Evolutionary conservation across 2,113 vertebrate species (phyloP).

Genomic region (Xyliphius kryptos): DNA sequence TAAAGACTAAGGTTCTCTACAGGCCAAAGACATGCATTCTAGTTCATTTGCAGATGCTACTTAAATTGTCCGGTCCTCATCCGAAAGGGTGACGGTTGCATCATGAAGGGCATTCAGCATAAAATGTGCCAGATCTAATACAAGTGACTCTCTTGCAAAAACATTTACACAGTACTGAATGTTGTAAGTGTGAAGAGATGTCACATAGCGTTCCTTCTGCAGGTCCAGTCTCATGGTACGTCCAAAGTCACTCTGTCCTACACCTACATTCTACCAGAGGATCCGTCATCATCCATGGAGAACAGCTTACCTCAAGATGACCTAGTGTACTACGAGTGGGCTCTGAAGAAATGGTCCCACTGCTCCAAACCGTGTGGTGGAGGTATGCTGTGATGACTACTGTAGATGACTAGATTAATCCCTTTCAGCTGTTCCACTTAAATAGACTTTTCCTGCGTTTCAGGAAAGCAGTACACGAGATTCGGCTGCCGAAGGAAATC

Average conservation of each 20-base stretch:
- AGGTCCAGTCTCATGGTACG: conserved; percentile 78
- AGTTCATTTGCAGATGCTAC: too few species aligned
- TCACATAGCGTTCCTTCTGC: too few species aligned
- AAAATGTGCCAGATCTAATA: too few species aligned
- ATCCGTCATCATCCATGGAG: conserved; percentile 74
- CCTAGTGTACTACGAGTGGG: conserved; percentile 79
- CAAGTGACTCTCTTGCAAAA: too few species aligned
- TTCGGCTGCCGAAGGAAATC: conserved; percentile 89
- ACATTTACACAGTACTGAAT: too few species aligned
- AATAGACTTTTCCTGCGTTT: conserved; percentile 18
- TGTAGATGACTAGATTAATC: background rate
- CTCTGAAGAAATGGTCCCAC: conserved; percentile 90
- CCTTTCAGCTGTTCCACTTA: too few species aligned
- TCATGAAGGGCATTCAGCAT: too few species aligned
- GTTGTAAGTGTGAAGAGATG: too few species aligned
- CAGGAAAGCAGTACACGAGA: conserved; percentile 86
- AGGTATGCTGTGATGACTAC: conserved; percentile 63
- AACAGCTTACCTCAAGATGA: conserved; percentile 85
- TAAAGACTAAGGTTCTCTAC: too few species aligned
- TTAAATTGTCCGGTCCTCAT: too few species aligned
- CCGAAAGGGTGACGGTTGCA: too few species aligned
- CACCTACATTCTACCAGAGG: conserved; percentile 90
- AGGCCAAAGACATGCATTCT: too few species aligned
- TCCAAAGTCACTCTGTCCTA: conserved; percentile 86
- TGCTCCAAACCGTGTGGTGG: conserved; percentile 92